Evolutionary conservation across 2,113 vertebrate species (phyloP).

Genomic region (Carollia perspicillata): DNA sequence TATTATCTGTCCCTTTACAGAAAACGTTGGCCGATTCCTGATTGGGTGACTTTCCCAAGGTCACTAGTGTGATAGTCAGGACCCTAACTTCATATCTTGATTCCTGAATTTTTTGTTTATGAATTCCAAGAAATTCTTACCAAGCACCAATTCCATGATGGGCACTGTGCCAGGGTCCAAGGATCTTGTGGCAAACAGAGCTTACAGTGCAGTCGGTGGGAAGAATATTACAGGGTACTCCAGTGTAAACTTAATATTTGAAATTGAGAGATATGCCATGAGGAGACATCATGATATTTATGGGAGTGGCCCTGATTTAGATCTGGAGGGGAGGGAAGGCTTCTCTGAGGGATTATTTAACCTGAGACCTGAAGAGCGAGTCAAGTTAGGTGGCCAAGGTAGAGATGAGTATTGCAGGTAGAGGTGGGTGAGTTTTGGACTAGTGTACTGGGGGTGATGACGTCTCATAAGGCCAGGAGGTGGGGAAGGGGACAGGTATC

Average conservation of each 20-base stretch:
- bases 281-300: neutral
- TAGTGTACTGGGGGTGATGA: neutral
- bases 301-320: neutral
- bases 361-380: neutral
- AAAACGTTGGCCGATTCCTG: neutral
- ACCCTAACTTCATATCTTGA: neutral
- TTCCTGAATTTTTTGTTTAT: neutral
- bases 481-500: neutral
- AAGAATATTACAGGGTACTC: neutral
- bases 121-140: slow-evolving; percentile 19
- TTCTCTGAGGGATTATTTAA: neutral
- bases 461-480: neutral
- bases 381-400: neutral
- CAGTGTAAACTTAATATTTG: neutral
- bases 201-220: neutral
- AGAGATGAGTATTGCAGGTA: neutral
- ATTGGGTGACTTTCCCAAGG: neutral
- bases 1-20: neutral
- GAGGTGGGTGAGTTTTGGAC: neutral
- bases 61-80: neutral
- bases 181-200: neutral
- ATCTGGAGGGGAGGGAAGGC: neutral
- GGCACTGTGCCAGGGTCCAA: slow-evolving; percentile 47
- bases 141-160: slow-evolving; percentile 79
- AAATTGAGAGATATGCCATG: neutral